A percentile compares a stretch with the other conserved stretches of the same genome.
These are phyloP conservation scores for Saxidomus purpurata DNA, from an alignment of 1,140 invertebrate species.

Conservation along the genomic window DNA sequence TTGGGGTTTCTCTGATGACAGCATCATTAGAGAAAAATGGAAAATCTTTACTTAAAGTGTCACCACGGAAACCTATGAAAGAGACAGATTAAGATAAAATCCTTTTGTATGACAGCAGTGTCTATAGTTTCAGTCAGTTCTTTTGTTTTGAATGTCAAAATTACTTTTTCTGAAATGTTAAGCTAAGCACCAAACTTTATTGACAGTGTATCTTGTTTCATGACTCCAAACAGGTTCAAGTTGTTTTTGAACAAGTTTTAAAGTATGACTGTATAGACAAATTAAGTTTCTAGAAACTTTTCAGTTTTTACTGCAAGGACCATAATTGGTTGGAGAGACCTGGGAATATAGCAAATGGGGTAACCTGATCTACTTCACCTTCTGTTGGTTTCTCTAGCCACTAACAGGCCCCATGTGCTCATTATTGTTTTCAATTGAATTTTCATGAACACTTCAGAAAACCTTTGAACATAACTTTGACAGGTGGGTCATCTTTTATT, in stretches of 20 bases:
- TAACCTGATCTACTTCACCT: not conserved
- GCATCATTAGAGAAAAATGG: slow-evolving; percentile 9
- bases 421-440: too few relatives aligned
- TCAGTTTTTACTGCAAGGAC: not conserved
- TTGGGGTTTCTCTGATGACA: slow-evolving; percentile 15
- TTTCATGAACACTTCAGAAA: too few relatives aligned
- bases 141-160: too few relatives aligned
- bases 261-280: not conserved
- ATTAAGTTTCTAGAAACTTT: not conserved
- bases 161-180: too few relatives aligned
- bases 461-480: too few relatives aligned
- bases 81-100: too few relatives aligned
- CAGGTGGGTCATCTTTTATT: too few relatives aligned
- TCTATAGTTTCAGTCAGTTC: too few relatives aligned
- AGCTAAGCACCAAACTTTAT: too few relatives aligned
- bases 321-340: not conserved
- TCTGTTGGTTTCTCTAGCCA: not conserved
- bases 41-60: not conserved
- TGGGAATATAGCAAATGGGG: not conserved
- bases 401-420: not conserved
- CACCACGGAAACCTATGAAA: not conserved
- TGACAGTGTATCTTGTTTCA: not conserved
- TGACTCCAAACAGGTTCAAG: not conserved
- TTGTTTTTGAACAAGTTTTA: not conserved
- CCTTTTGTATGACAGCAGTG: too few relatives aligned